These are phyloP conservation scores for Rhinolophus ferrumequinum DNA, from an alignment of 2,113 vertebrate genomes.

Conservation along the genomic window DNA sequence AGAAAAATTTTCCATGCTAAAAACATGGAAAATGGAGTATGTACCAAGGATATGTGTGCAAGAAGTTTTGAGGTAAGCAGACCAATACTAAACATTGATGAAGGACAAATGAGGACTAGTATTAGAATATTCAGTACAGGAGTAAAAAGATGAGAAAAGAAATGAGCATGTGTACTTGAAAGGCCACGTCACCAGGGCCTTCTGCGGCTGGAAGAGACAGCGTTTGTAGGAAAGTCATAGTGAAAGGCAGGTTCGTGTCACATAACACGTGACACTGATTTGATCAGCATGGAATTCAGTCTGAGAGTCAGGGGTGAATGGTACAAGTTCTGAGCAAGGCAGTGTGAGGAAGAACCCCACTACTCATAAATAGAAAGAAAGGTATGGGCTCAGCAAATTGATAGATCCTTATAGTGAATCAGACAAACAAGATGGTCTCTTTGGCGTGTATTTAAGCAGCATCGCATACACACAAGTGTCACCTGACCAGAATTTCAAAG, in stretches of 20 bases:
- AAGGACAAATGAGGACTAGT: not conserved
- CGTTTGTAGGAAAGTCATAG: not conserved
- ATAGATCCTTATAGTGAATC: not conserved
- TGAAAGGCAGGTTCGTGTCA: not conserved
- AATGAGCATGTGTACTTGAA: not conserved
- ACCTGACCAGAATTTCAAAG: not conserved
- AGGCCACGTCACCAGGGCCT: not conserved
- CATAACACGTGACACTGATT: accelerated
- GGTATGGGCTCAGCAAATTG: not conserved
- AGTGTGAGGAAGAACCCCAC: not conserved
- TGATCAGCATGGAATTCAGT: not conserved
- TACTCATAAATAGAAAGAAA: not conserved
- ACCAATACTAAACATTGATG: not conserved
- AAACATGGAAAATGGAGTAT: not conserved
- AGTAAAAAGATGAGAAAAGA: not conserved
- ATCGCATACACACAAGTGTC: not conserved
- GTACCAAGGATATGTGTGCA: not conserved
- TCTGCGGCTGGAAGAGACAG: not conserved
- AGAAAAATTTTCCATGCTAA: not conserved
- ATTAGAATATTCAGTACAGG: not conserved
- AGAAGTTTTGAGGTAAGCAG: not conserved
- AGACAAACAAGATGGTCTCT: not conserved
- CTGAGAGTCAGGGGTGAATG: not conserved
- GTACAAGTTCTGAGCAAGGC: not conserved
- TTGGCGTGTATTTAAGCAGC: not conserved